Percentiles rank a stretch among this genome's conserved stretches.
Conservation (phyloP, 2,113 vertebrate genomes). For the Engystomops pustulosus region DNA sequence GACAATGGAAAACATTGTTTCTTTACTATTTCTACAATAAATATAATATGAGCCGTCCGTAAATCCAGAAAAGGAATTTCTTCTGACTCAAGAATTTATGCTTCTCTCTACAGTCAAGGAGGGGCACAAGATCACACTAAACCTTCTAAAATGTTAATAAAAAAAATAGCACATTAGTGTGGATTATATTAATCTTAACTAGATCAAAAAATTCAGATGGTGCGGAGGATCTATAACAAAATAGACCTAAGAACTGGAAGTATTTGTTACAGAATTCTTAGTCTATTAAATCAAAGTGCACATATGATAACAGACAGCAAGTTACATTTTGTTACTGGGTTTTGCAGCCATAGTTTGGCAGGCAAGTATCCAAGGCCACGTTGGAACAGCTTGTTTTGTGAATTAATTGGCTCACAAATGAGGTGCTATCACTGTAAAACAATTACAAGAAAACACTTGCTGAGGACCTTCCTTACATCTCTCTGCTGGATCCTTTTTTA, state of each 20-base stretch:
- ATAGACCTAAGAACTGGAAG: not conserved
- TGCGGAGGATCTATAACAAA: not conserved
- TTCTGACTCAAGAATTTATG: no score
- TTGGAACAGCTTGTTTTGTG: conserved; percentile 25
- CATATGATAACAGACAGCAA: conserved; percentile 19
- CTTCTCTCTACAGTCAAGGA: no score
- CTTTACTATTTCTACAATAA: no score
- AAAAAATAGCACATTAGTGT: no score
- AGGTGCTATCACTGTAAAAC: conserved; percentile 35
- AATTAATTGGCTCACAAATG: conserved; percentile 38
- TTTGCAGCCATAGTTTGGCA: conserved; percentile 14
- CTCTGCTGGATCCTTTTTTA: not conserved
- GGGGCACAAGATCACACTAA: no score
- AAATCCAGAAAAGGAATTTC: no score
- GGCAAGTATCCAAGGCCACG: conserved; percentile 15
- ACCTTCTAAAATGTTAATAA: no score
- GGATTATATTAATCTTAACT: not conserved
- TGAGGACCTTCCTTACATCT: not conserved
- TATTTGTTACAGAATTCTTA: not conserved
- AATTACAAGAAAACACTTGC: conserved; percentile 36
- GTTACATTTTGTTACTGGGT: not conserved
- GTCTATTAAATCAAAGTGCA: not conserved
- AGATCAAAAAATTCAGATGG: not conserved
- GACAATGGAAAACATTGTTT: no score
- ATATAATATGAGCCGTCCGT: no score